phyloP scores from a whole-genome alignment of 1,140 invertebrate genomes.

The Apocrypta bakeri region DNA sequence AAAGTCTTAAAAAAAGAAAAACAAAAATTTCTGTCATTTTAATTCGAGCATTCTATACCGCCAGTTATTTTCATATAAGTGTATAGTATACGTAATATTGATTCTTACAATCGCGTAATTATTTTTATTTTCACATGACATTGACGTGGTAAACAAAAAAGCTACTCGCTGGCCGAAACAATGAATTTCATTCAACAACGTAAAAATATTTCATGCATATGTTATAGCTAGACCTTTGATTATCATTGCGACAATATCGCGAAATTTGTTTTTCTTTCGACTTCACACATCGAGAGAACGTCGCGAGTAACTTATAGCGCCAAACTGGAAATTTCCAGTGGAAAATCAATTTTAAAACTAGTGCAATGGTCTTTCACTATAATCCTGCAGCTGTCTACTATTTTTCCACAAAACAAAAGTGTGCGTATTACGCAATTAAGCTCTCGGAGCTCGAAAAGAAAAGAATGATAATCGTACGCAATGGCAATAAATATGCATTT shows the following conservation, averaged over 20 bases:
- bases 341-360: background rate
- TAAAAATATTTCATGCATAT: background rate
- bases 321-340: background rate
- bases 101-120: background rate
- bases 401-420: background rate
- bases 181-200: background rate
- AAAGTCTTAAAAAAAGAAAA: background rate
- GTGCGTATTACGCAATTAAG: too few species aligned
- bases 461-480: background rate
- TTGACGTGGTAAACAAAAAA: background rate
- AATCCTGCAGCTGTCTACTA: too few species aligned
- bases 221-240: background rate
- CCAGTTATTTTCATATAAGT: slow-evolving; percentile 4
- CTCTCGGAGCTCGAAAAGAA: too few species aligned
- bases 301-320: too few species aligned
- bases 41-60: background rate
- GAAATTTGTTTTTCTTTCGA: too few species aligned
- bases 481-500: background rate
- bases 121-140: background rate
- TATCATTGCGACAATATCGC: background rate
- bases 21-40: background rate
- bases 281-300: too few species aligned
- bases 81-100: background rate
- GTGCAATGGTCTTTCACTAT: background rate
- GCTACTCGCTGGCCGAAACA: background rate